Percentiles rank a stretch among this genome's conserved stretches.
Conservation (phyloP, 1,140 invertebrate genomes). For the Drosophila punjabiensis region DNA sequence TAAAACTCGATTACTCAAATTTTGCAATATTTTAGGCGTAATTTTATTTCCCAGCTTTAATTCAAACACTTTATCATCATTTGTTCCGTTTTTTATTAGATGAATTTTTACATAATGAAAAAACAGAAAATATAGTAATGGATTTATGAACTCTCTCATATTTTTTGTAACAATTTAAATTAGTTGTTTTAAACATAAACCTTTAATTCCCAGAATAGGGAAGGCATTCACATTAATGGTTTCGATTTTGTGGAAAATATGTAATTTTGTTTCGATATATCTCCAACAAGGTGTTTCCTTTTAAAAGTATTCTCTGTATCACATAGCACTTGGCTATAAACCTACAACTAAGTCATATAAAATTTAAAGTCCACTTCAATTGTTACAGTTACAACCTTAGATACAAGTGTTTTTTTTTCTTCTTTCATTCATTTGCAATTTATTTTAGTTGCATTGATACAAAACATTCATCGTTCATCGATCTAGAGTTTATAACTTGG, state of each 20-base stretch:
- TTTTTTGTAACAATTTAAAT: not conserved
- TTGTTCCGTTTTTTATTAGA: not conserved
- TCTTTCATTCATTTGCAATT: constrained; percentile 9
- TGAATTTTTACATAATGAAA: too few species aligned
- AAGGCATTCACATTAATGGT: constrained; percentile 5
- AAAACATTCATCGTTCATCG: constrained; percentile 12
- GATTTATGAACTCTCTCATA: not conserved
- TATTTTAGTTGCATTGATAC: constrained; percentile 16
- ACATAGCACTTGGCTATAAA: constrained; percentile 26
- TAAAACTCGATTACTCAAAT: not conserved
- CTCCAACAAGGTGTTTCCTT: not conserved
- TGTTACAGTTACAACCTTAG: constrained; percentile 16
- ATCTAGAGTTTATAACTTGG: constrained; percentile 18
- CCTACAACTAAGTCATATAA: constrained; percentile 8
- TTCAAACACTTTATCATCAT: not conserved
- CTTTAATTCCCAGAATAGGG: not conserved
- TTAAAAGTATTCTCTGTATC: constrained; percentile 5
- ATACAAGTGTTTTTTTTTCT: not conserved
- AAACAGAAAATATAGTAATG: not conserved
- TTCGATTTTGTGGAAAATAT: not conserved
- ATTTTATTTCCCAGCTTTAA: too few species aligned
- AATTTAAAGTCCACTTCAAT: constrained; percentile 19
- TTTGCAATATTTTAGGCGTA: not conserved
- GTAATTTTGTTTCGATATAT: not conserved
- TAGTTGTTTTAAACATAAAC: not conserved